Conservation (phyloP, 1,140 invertebrate species). For the Lordiphosa stackelbergi region DNA sequence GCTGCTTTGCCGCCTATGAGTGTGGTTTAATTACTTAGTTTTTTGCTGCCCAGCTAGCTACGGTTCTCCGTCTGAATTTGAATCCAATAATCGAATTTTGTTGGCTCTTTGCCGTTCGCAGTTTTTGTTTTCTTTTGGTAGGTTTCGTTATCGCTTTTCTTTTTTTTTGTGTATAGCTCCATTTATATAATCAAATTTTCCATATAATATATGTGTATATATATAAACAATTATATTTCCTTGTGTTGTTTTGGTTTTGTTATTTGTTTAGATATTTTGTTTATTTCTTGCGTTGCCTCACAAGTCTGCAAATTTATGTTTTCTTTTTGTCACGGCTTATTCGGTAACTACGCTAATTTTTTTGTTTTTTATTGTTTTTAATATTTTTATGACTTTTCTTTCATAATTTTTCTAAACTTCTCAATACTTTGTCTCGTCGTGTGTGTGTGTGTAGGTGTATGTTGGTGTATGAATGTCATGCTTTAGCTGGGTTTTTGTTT, state of each 20-base stretch:
- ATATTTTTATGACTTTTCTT: conserved; percentile 50
- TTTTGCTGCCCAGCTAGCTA: conserved; percentile 1
- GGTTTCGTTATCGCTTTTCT: conserved; percentile 40
- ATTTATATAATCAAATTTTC: conserved; percentile 70
- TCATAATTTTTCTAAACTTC: conserved; percentile 73
- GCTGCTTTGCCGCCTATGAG: conserved; percentile 17
- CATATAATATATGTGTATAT: conserved; percentile 71
- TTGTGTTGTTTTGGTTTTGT: conserved; percentile 52
- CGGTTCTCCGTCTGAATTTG: conserved; percentile 2
- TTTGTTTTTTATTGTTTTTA: conserved; percentile 42
- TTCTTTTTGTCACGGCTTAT: conserved; percentile 52
- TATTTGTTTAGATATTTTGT: conserved; percentile 39
- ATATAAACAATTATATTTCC: conserved; percentile 71
- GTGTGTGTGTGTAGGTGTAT: conserved; percentile 45
- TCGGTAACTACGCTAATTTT: conserved; percentile 68
- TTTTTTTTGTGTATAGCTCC: conserved; percentile 64
- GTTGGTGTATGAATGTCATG: conserved; percentile 45
- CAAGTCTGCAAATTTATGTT: conserved; percentile 54
- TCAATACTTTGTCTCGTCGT: conserved; percentile 71
- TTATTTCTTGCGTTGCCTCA: conserved; percentile 44
- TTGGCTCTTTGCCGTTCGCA: conserved; percentile 22
- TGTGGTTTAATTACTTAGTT: conserved; percentile 1
- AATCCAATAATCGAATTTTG: background rate
- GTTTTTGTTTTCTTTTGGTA: conserved; percentile 19
- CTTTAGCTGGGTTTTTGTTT: conserved; percentile 51